phyloP scores from a whole-genome alignment of 2,888 invertebrate species.

The Sphaerolaimus hirsutus region DNA sequence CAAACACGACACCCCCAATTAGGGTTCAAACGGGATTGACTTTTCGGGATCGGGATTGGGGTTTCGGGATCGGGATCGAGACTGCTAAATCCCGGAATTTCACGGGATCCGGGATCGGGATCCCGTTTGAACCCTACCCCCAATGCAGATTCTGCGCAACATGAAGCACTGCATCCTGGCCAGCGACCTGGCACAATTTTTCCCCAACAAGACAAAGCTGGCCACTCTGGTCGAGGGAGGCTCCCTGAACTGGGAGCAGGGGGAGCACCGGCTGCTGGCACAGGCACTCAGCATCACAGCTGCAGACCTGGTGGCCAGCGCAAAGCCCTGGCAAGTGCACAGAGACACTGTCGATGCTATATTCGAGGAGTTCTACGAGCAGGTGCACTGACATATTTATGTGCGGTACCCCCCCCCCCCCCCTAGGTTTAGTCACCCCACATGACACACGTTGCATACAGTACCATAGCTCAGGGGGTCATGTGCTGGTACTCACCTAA shows the following conservation, averaged over 20 bases:
- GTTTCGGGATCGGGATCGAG: no score
- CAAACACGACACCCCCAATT: no score
- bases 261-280: constrained; percentile 43
- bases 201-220: constrained; percentile 41
- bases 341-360: constrained; percentile 55
- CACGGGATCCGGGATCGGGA: no score
- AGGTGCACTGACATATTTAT: constrained; percentile 32
- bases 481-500: no score
- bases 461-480: no score
- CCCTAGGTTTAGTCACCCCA: no score
- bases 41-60: no score
- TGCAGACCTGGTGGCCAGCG: constrained; percentile 54
- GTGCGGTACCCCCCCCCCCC: no score
- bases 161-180: constrained; percentile 60
- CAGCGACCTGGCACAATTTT: constrained; percentile 56
- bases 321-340: constrained; percentile 60
- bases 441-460: no score
- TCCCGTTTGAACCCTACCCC: no score
- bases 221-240: constrained; percentile 11
- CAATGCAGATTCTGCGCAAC: constrained; percentile 44
- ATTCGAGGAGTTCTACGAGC: constrained; percentile 55
- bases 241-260: constrained; percentile 41
- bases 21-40: no score
- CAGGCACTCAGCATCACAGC: constrained; percentile 60
- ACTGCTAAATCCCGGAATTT: no score